phyloP scores from a whole-genome alignment of 1,140 invertebrate genomes.

The Bombus balteatus region DNA sequence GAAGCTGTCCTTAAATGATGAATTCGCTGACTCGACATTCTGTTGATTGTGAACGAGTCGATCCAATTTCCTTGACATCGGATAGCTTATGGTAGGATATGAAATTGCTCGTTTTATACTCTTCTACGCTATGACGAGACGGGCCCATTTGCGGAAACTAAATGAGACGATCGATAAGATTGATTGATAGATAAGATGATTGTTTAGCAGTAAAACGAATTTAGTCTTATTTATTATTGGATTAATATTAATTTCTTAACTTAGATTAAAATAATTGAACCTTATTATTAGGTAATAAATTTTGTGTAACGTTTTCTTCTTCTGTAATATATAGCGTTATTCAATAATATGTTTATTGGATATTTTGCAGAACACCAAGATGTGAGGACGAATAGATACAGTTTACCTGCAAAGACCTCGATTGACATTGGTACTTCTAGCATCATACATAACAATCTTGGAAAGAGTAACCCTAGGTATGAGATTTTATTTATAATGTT shows the following conservation, averaged over 20 bases:
- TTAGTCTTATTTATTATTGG: not conserved
- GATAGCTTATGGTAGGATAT: not conserved
- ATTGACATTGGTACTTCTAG: slow-evolving; percentile 59
- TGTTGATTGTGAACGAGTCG: slow-evolving; percentile 36
- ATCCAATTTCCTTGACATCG: slow-evolving; percentile 22
- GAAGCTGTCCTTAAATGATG: slow-evolving; percentile 18
- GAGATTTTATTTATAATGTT: not conserved
- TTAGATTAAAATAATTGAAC: not conserved
- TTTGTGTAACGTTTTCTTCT: not conserved
- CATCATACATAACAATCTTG: slow-evolving; percentile 68
- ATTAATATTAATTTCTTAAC: not conserved
- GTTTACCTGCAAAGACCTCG: slow-evolving; percentile 62
- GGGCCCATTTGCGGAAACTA: no score
- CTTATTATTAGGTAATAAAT: not conserved
- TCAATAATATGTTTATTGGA: not conserved
- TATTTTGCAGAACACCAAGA: slow-evolving; percentile 73
- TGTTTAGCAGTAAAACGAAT: no score
- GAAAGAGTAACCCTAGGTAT: slow-evolving; percentile 52
- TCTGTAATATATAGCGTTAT: no score
- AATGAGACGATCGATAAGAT: not conserved
- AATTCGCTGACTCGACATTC: slow-evolving; percentile 20
- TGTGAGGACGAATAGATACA: slow-evolving; percentile 69
- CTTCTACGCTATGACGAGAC: no score
- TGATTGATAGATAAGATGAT: not conserved
- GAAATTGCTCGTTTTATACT: slow-evolving; percentile 6